These are phyloP conservation scores for Empis livida DNA, from an alignment of 2,888 invertebrate genomes.

Conservation along the genomic window DNA sequence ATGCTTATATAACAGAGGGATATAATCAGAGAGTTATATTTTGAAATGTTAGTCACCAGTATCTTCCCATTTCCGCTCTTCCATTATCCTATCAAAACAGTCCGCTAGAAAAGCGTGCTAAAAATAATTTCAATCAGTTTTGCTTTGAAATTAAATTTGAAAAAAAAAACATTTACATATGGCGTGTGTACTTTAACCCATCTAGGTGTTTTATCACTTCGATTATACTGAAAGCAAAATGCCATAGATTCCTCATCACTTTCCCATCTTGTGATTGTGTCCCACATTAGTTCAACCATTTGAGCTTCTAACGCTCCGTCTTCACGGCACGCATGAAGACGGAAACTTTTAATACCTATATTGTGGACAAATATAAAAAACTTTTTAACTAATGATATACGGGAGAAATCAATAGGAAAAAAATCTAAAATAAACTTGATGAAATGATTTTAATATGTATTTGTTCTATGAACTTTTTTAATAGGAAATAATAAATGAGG, in stretches of 20 bases:
- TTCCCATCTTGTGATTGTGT: constrained; percentile 70
- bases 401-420: no score
- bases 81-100: constrained; percentile 91
- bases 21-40: not conserved
- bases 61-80: constrained; percentile 78
- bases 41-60: constrained; percentile 57
- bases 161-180: no score
- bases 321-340: constrained; percentile 72
- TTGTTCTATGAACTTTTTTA: no score
- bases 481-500: no score
- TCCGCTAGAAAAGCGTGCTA: constrained; percentile 43
- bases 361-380: constrained; percentile 16
- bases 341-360: constrained; percentile 46
- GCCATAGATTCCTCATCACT: constrained; percentile 88
- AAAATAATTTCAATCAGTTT: constrained; percentile 2
- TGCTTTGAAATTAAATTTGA: no score
- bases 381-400: no score
- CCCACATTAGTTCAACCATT: constrained; percentile 75
- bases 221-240: constrained; percentile 75
- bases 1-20: no score
- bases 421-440: no score
- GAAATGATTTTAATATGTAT: no score
- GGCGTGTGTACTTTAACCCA: constrained; percentile 80
- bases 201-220: constrained; percentile 64
- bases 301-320: constrained; percentile 67